Evolutionary conservation across 2,888 invertebrate genomes (phyloP).

Genomic region (Homarus gammarus): DNA sequence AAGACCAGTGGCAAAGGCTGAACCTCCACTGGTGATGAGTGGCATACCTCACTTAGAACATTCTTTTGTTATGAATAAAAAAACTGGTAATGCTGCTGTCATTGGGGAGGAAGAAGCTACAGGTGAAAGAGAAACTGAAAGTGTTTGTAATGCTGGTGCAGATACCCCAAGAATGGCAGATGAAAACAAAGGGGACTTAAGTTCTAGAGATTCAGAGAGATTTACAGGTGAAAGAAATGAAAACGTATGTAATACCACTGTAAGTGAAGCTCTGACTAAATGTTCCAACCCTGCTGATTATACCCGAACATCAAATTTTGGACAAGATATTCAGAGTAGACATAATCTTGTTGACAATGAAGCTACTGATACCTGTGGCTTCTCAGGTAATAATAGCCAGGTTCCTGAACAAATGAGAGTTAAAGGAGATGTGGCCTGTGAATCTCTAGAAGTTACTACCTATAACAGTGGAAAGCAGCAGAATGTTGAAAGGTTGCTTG

Average conservation of each 20-base stretch:
- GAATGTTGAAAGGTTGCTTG: background rate
- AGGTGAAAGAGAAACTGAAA: background rate
- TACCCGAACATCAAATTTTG: background rate
- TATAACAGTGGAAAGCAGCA: background rate
- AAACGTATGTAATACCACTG: background rate
- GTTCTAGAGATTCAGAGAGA: background rate
- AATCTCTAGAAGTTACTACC: background rate
- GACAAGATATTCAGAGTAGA: background rate
- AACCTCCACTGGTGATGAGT: conserved; percentile 61
- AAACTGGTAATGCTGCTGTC: conserved; percentile 1
- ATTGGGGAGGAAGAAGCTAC: background rate
- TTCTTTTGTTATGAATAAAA: conserved; percentile 66
- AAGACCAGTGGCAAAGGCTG: conserved; percentile 16
- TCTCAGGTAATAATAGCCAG: background rate
- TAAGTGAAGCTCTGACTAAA: background rate
- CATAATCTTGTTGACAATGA: background rate
- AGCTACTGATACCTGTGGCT: background rate
- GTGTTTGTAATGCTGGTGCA: background rate
- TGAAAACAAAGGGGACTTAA: background rate
- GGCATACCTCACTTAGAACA: conserved; percentile 73
- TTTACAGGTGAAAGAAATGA: background rate
- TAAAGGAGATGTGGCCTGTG: background rate
- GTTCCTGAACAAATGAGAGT: background rate
- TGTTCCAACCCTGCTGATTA: background rate
- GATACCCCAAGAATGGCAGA: background rate